phyloP scores from a whole-genome alignment of 1,140 invertebrate genomes.

The Drosophila takahashii region DNA sequence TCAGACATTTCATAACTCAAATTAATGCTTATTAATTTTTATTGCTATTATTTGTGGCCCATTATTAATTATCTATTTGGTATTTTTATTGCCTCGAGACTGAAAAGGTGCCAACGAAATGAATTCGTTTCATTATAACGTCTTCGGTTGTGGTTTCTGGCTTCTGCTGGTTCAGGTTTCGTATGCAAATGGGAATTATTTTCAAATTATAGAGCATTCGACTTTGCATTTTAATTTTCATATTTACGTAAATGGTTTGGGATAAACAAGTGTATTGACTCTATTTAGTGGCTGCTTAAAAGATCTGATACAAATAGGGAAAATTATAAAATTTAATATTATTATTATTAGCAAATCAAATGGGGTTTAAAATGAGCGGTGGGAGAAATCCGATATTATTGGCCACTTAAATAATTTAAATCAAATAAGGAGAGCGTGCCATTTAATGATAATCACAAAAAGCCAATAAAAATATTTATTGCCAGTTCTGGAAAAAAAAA shows the following conservation, averaged over 20 bases:
- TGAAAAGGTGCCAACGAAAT: constrained; percentile 54
- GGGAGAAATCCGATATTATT: background rate
- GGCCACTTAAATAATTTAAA: background rate
- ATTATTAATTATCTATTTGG: constrained; percentile 62
- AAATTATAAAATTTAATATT: too few species aligned
- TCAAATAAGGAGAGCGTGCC: background rate
- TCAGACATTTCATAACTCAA: constrained; percentile 53
- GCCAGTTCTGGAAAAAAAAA: too few species aligned
- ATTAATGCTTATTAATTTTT: constrained; percentile 64
- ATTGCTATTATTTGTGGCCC: constrained; percentile 56
- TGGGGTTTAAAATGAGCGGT: background rate
- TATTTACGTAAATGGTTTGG: constrained; percentile 11
- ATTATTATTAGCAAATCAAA: background rate
- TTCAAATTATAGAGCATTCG: constrained; percentile 44
- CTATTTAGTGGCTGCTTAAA: background rate
- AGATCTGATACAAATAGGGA: constrained; percentile 2
- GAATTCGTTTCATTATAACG: constrained; percentile 48
- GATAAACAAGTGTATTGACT: background rate
- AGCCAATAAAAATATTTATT: background rate
- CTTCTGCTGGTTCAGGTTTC: constrained; percentile 29
- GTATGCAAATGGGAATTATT: constrained; percentile 46
- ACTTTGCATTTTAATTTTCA: constrained; percentile 26
- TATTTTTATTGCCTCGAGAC: constrained; percentile 45
- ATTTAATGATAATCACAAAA: background rate
- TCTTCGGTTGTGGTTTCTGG: constrained; percentile 23